Evolutionary conservation across 2,113 vertebrate genomes (phyloP).

Genomic region (Piprites chloris): DNA sequence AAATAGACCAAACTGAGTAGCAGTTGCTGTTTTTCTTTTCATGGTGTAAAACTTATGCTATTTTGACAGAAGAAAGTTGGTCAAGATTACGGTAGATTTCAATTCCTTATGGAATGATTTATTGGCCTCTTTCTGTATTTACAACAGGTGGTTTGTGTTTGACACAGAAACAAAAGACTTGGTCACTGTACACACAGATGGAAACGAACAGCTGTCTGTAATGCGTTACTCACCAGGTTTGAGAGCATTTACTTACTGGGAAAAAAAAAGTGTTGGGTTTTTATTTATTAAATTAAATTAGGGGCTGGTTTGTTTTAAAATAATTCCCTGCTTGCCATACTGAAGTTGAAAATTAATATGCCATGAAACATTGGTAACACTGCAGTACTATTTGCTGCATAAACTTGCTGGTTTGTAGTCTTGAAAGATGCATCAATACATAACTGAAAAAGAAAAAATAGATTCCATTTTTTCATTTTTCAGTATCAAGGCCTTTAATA

Average conservation of each 20-base stretch:
- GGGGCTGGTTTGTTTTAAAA: neutral
- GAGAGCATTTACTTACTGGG: neutral
- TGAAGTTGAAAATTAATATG: neutral
- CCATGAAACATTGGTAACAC: neutral
- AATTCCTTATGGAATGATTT: neutral
- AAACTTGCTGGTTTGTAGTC: neutral
- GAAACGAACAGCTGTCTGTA: constrained; percentile 95
- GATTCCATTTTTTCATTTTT: neutral
- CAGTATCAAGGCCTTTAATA: neutral
- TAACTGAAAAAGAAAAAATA: neutral
- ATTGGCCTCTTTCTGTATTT: constrained; percentile 38
- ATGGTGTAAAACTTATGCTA: neutral
- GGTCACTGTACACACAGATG: constrained; percentile 96
- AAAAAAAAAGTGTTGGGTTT: neutral
- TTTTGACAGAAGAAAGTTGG: neutral
- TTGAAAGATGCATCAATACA: neutral
- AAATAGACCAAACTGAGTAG: neutral
- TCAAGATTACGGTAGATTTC: neutral
- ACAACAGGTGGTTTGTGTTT: constrained; percentile 94
- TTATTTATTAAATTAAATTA: neutral
- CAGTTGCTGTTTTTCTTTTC: constrained; percentile 21
- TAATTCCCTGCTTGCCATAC: neutral
- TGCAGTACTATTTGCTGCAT: neutral
- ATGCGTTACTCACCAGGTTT: constrained; percentile 93
- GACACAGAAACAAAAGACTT: constrained; percentile 96